Base-by-base conservation (phyloP, 2,888 invertebrate genomes). In the Xylota sylvarum region DNA sequence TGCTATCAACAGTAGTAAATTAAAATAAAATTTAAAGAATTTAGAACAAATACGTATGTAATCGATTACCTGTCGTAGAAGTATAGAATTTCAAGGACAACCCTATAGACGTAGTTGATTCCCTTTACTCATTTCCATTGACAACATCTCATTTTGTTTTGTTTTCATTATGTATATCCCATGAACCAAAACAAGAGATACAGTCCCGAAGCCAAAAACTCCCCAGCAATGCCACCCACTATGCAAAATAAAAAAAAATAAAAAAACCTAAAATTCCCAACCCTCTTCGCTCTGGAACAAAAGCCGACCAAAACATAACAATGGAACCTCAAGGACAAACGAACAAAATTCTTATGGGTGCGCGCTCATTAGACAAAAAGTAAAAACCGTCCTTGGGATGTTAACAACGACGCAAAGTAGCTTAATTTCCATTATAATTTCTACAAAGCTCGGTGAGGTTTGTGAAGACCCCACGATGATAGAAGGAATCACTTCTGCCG, bases 291-390 rank as follows among this genome's bases (percentile, higher is more conserved):
- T 4, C 3, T 2, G 9, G n/a, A 52, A 55, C 62, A 40, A 23
- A 27, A 14, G 6, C 27, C 5, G 14, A 12, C 12, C 4, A 37
- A 30, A 32, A 40, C 37, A 60, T 14, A 64, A 32, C 55, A 65
- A 65, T 48, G 58, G 37, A 43, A 56, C 35, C 48, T 55, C 62
- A 73, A 73, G 72, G 78, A 60, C 50, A 40, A 43, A 62, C 17
- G 46, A 60, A 43, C 48, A 50, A 79, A 79, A 69, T 32, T 43
- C 50, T 32, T 62, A 12, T 70, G 64, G 82, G 70, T 56, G 76
- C 56, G 74, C 67, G n/a, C 67, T 73, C 35, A 12, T 69, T 78
- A 52, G 52, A 52, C 56, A 58, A 48, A 48, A 14, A n/a, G 43
- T 43, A 23, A 43, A 48, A 50, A 50, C 14, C 27, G 73, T 74